phyloP scores from a whole-genome alignment of 2,113 vertebrate species.

The Tyrannus savana region DNA sequence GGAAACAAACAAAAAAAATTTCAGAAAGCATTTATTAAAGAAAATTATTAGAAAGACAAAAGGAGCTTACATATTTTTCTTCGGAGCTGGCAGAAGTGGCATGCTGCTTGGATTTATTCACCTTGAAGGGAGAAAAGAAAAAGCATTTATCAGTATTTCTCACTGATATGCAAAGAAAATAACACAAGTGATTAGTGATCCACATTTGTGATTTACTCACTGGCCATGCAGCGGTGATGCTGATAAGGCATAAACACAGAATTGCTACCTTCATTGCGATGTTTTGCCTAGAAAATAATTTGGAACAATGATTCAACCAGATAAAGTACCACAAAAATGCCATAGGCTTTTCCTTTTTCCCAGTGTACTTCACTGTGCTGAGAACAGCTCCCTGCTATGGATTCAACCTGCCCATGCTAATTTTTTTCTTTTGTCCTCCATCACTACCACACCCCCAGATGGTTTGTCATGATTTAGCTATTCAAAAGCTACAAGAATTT shows the following conservation, averaged over 20 bases:
- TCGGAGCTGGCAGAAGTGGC: constrained; percentile 67
- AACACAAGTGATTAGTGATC: not conserved
- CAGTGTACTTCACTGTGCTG: not conserved
- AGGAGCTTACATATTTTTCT: constrained; percentile 70
- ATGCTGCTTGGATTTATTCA: constrained; percentile 43
- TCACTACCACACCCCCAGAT: not conserved
- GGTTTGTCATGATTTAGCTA: not conserved
- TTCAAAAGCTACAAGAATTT: not conserved
- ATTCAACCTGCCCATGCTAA: not conserved
- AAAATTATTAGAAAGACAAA: not conserved
- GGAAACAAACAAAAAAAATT: not conserved
- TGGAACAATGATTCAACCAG: not conserved
- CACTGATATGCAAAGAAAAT: not conserved
- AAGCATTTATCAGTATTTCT: not conserved
- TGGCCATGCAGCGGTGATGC: constrained; percentile 62
- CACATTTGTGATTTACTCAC: constrained; percentile 66
- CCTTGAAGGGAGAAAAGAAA: constrained; percentile 46
- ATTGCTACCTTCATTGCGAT: constrained; percentile 69
- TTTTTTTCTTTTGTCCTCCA: not conserved
- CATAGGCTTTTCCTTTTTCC: not conserved
- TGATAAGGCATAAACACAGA: constrained; percentile 74
- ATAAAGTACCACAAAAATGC: not conserved
- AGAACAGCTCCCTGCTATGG: not conserved
- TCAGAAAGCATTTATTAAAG: not conserved
- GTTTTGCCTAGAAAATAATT: constrained; percentile 59